phyloP scores from a whole-genome alignment of 2,113 vertebrate species.

The Eurypyga helias region DNA sequence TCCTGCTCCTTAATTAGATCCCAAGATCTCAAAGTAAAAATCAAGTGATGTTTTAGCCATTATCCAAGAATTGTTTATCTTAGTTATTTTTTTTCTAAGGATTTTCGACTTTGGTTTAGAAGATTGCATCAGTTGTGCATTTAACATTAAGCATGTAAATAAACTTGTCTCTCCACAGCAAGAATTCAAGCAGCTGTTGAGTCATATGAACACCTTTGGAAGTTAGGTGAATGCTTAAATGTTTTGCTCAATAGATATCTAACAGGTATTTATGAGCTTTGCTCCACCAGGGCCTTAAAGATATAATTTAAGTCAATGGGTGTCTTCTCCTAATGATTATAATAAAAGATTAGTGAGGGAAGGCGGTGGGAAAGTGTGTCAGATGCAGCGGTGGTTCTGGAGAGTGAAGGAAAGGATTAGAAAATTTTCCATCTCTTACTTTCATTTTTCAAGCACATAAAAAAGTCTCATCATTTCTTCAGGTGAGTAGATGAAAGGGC shows the following conservation, averaged over 20 bases:
- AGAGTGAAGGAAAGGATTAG: not conserved
- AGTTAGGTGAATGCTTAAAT: not conserved
- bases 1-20: slow-evolving; percentile 45
- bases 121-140: not conserved
- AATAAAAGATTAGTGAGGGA: not conserved
- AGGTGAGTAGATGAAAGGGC: not conserved
- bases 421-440: not conserved
- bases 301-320: not conserved
- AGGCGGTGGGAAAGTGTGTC: not conserved
- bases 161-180: not conserved
- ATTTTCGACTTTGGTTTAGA: not conserved
- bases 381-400: not conserved
- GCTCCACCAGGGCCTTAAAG: not conserved
- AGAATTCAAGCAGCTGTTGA: not conserved
- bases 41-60: not conserved
- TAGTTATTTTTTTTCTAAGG: not conserved
- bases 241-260: not conserved
- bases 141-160: not conserved
- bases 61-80: too few species aligned
- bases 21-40: slow-evolving; percentile 34
- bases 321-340: not conserved
- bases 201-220: not conserved
- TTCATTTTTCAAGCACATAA: not conserved
- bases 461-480: not conserved
- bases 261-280: not conserved